Evolutionary conservation across 2,888 invertebrate genomes (phyloP).

Genomic region (Diloba caeruleocephala): DNA sequence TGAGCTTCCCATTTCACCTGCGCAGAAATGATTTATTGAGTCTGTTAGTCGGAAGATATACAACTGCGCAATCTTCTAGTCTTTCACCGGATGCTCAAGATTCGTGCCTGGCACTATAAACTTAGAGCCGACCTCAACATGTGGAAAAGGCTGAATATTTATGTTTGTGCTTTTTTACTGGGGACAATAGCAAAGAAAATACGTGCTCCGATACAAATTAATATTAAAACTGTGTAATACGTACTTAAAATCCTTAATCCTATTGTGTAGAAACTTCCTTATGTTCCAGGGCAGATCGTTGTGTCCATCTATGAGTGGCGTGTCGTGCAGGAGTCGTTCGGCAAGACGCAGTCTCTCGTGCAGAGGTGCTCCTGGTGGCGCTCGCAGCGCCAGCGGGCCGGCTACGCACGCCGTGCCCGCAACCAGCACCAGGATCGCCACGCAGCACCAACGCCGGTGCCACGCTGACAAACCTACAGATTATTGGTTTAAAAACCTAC

Average conservation of each 20-base stretch:
- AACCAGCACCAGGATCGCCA: constrained; percentile 92
- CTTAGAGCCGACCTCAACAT: too few relatives aligned
- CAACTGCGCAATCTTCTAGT: too few relatives aligned
- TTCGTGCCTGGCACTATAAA: too few relatives aligned
- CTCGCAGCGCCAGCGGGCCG: constrained; percentile 93
- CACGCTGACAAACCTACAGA: constrained; percentile 78
- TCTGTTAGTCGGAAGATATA: too few relatives aligned
- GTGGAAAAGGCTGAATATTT: too few relatives aligned
- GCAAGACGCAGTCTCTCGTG: constrained; percentile 93
- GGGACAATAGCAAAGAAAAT: too few relatives aligned
- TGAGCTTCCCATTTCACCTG: too few relatives aligned
- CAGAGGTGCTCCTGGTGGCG: constrained; percentile 93
- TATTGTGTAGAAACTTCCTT: constrained; percentile 96
- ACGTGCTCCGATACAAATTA: too few relatives aligned
- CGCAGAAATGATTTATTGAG: too few relatives aligned
- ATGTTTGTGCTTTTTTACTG: too few relatives aligned
- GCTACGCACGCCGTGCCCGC: constrained; percentile 95
- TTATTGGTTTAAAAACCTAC: constrained; percentile 9
- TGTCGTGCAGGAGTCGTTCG: constrained; percentile 92
- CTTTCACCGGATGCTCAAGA: too few relatives aligned
- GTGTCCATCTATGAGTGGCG: constrained; percentile 95
- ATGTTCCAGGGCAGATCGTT: constrained; percentile 98
- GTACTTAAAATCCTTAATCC: constrained; percentile 94
- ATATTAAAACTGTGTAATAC: constrained; percentile 32
- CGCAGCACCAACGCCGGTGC: constrained; percentile 93